Evolutionary conservation across 2,113 vertebrate species (phyloP).

Genomic region (Ailurus styani): DNA sequence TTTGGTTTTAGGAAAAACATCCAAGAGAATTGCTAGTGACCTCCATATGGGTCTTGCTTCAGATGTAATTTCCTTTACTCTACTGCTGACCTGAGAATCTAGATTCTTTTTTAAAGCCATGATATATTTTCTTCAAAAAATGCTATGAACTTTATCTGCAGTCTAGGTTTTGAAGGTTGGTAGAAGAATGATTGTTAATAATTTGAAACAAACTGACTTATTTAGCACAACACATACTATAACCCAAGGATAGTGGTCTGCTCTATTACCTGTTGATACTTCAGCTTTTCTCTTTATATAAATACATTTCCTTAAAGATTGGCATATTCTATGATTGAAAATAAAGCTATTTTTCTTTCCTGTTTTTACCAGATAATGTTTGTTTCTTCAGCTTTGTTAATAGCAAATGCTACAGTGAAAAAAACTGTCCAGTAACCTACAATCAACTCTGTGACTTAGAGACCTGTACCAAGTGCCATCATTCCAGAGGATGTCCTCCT

Average conservation of each 20-base stretch:
- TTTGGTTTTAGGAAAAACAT: conserved; percentile 55
- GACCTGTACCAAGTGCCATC: not conserved
- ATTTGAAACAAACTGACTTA: conserved; percentile 10
- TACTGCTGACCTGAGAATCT: not conserved
- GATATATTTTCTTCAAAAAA: conserved; percentile 45
- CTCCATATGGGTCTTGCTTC: not conserved
- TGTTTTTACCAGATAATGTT: not conserved
- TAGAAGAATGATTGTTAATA: conserved; percentile 14
- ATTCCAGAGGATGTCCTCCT: too few relatives aligned
- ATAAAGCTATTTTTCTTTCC: not conserved
- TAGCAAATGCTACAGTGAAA: not conserved
- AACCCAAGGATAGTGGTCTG: not conserved
- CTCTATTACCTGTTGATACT: not conserved
- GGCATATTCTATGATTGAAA: not conserved
- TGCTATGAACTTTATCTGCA: not conserved
- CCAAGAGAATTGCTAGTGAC: conserved; percentile 16
- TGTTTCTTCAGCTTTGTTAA: not conserved
- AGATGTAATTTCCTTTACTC: conserved; percentile 32
- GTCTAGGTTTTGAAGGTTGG: not conserved
- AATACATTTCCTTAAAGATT: not conserved
- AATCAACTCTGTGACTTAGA: not conserved
- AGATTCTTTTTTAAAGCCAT: conserved; percentile 8
- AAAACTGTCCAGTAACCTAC: not conserved
- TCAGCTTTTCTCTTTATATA: not conserved
- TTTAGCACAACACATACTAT: not conserved